Evolutionary conservation across 2,797 vertebrate species (phyloP).

Genomic region (Coranthus polyacanthus): DNA sequence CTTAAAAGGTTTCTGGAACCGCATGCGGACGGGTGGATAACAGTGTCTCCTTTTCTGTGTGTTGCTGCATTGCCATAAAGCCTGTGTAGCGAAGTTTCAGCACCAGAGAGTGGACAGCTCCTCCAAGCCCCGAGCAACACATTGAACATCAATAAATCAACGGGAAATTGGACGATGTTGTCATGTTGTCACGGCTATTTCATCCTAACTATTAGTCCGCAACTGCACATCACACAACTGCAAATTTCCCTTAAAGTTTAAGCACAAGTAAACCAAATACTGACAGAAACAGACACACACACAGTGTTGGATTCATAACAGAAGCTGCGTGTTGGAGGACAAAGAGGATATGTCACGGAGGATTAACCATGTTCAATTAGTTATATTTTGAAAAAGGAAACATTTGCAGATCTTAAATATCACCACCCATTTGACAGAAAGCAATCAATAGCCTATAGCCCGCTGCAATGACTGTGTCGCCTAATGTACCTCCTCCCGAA

Average conservation of each 20-base stretch:
- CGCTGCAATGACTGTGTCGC: constrained; percentile 2
- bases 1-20: background rate
- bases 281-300: constrained; percentile 6
- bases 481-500: background rate
- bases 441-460: constrained; percentile 12
- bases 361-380: background rate
- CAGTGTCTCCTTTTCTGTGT: background rate
- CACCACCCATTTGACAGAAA: background rate
- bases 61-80: constrained; percentile 20
- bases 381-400: background rate
- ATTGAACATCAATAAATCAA: constrained; percentile 35
- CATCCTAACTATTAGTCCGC: constrained; percentile 6
- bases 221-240: constrained; percentile 6
- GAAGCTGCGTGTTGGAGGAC: background rate
- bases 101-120: constrained; percentile 63
- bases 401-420: constrained; percentile 2
- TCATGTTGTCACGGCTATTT: constrained; percentile 22
- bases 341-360: background rate
- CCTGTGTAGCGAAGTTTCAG: constrained; percentile 51
- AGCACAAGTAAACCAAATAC: too few relatives aligned
- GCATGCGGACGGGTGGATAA: too few relatives aligned
- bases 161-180: constrained; percentile 1
- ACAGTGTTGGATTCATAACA: background rate
- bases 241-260: too few relatives aligned
- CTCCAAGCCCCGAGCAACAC: constrained; percentile 14